These are phyloP conservation scores for Sciurus niger DNA, from an alignment of 2,113 vertebrate species.

Conservation along the genomic window DNA sequence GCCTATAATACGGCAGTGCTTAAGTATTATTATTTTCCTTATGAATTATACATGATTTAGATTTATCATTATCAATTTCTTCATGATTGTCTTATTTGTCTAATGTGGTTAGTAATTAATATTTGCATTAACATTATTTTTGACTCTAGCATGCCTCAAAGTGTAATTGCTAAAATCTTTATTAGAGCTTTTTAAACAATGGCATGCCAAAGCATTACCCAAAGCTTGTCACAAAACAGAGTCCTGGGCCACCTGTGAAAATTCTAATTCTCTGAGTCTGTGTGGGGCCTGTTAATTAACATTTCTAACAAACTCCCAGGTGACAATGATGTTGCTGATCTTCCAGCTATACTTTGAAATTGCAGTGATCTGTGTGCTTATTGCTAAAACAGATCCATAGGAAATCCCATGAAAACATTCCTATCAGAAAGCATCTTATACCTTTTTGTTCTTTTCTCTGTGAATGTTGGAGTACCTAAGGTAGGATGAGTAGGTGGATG, in stretches of 20 bases:
- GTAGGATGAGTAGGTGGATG: background rate
- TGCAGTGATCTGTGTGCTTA: background rate
- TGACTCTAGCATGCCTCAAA: background rate
- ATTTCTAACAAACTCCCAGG: conserved; percentile 27
- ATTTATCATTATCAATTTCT: background rate
- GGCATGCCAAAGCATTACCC: background rate
- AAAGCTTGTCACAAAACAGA: background rate
- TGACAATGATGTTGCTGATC: background rate
- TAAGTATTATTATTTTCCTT: background rate
- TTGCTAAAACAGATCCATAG: background rate
- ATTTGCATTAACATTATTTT: conserved; percentile 36
- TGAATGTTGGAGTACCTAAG: background rate
- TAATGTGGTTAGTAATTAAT: background rate
- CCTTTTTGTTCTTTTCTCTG: background rate
- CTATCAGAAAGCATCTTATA: background rate
- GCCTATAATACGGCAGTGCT: background rate
- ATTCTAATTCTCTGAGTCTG: background rate
- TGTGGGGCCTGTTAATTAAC: background rate
- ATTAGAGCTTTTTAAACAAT: background rate
- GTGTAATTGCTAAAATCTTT: background rate
- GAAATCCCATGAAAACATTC: background rate
- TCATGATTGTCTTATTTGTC: background rate
- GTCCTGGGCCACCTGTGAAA: background rate
- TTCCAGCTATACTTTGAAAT: background rate
- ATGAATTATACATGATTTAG: background rate